phyloP scores from a whole-genome alignment of 2,888 invertebrate species.

The Falcaria lacertinaria region DNA sequence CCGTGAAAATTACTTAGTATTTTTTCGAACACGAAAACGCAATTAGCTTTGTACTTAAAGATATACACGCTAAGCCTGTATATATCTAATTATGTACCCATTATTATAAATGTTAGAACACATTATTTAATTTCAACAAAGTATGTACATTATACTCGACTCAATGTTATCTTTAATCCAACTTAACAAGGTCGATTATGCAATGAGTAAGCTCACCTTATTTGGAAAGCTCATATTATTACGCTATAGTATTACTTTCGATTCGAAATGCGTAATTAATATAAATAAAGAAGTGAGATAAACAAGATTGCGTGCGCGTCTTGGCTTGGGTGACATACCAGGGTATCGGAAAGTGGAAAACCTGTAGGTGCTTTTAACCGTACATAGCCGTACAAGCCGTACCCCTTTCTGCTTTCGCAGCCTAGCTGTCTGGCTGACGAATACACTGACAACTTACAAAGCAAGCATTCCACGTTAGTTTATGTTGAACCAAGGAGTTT shows the following conservation, averaged over 20 bases:
- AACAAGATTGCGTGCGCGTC: slow-evolving; percentile 7
- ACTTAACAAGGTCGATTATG: neutral
- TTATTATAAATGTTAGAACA: too few relatives aligned
- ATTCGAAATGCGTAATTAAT: slow-evolving; percentile 5
- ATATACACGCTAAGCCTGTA: too few relatives aligned
- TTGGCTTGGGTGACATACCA: slow-evolving; percentile 29
- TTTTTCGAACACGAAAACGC: too few relatives aligned
- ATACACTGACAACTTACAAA: too few relatives aligned
- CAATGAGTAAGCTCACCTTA: neutral
- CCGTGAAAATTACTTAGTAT: too few relatives aligned
- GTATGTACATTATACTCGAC: neutral
- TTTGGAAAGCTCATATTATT: slow-evolving; percentile 1
- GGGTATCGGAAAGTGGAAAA: slow-evolving; percentile 49
- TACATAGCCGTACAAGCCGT: slow-evolving; percentile 45
- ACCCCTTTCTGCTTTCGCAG: slow-evolving; percentile 57
- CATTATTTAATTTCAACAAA: too few relatives aligned
- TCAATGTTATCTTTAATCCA: neutral
- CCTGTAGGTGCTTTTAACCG: slow-evolving; percentile 25
- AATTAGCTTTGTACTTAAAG: too few relatives aligned
- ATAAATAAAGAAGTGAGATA: slow-evolving; percentile 10
- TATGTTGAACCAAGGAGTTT: too few relatives aligned
- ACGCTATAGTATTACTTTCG: neutral
- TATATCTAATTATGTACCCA: too few relatives aligned
- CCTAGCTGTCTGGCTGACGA: slow-evolving; percentile 25
- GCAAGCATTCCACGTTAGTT: too few relatives aligned